These are phyloP conservation scores for human DNA, from an alignment of 2,113 vertebrate species.

Conservation along the genomic window GRCh38 chr1:90548501-90549000, in stretches of 20 bases:
- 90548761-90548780: slow-evolving; percentile 54
- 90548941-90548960: slow-evolving; percentile 71
- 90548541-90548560: slow-evolving; percentile 24
- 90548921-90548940: slow-evolving; percentile 63
- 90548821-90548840: slow-evolving; percentile 52
- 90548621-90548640: slow-evolving; percentile 45
- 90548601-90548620: slow-evolving; percentile 50
- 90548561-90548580: not conserved
- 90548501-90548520: slow-evolving; percentile 43
- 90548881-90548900: slow-evolving; percentile 69
- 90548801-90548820: slow-evolving; percentile 70
- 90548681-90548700: slow-evolving; percentile 35
- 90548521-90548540: slow-evolving; percentile 38
- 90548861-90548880: slow-evolving; percentile 78
- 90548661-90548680: slow-evolving; percentile 32
- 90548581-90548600: slow-evolving; percentile 38
- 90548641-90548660: not conserved
- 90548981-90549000: slow-evolving; percentile 79
- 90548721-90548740: slow-evolving; percentile 62
- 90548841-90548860: slow-evolving; percentile 47
- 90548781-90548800: slow-evolving; percentile 62
- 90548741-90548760: slow-evolving; percentile 60
- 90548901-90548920: slow-evolving; percentile 80
- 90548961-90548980: slow-evolving; percentile 77
- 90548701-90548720: slow-evolving; percentile 48